Base-by-base conservation (phyloP, 2,888 invertebrate genomes). In the Proisotoma minuta region DNA sequence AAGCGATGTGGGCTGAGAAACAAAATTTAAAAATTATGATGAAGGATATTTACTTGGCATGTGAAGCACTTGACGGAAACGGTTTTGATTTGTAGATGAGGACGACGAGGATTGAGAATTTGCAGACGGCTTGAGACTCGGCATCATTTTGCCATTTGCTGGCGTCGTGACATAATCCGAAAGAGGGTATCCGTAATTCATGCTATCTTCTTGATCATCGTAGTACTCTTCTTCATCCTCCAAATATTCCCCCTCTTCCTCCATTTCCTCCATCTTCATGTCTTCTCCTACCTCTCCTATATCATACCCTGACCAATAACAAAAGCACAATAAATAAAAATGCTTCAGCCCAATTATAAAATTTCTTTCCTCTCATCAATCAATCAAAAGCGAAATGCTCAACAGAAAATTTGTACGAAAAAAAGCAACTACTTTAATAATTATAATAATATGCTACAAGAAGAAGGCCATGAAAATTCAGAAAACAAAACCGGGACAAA, bases 241-340 rank as follows among this genome's bases (percentile, higher is more conserved):
- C 26, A 39, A 56, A 62, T 63, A 67, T 48, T 66, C 63, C 62
- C 64, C 63, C 49, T 68, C 68, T 61, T 63, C 70, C 57, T 65
- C 63, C 23, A 63, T 61, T 50, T 52, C 60, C 61, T 66, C 70
- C 60, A 64, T 64, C 66, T 70, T 68, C 64, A 64, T 59, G 57
- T 65, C 70, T 61, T 65, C 70, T 59, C 62, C 28, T 29, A 54
- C 60, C 59, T 70, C 70, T n/a, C n/a, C n/a, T 66, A 68, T 47
- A 49, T 65, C 65, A 64, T 62, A 64, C 58, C 68, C 70, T 70
- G 64, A 68, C 66, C 70, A 70, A 70, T 62, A 67, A 70, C 62
- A 68, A 70, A 70, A 70, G 69, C 69, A 69, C 57, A 67, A 56
- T 43, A 56, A 56, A 56, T 56, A 43, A 43, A 12, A 43, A 43